These are phyloP conservation scores for Girardinus metallicus DNA, from an alignment of 2,797 vertebrate species.

Conservation along the genomic window DNA sequence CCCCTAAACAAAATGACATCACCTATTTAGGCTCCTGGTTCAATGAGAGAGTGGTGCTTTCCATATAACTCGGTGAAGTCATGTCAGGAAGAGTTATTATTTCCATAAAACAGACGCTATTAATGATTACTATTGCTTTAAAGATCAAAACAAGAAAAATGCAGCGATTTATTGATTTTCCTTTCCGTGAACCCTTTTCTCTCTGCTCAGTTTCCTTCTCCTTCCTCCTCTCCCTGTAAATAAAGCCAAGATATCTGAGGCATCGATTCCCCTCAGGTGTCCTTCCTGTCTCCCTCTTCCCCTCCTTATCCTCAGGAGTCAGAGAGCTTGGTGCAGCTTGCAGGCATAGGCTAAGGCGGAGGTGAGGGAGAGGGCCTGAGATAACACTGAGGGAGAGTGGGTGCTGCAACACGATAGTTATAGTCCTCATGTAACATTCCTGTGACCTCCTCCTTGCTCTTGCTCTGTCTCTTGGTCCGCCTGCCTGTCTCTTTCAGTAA, in stretches of 20 bases:
- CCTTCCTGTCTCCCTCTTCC: slow-evolving; percentile 85
- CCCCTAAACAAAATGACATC: slow-evolving; percentile 59
- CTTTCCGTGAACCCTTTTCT: slow-evolving; percentile 66
- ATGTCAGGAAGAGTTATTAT: slow-evolving; percentile 10
- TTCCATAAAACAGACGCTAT: slow-evolving; percentile 28
- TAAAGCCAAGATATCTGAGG: slow-evolving; percentile 82
- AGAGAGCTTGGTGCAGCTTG: slow-evolving; percentile 71
- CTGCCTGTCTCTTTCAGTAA: slow-evolving; percentile 31
- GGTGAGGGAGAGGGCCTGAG: slow-evolving; percentile 73
- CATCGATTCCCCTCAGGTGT: slow-evolving; percentile 86
- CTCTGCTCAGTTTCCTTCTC: slow-evolving; percentile 38
- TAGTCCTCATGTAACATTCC: slow-evolving; percentile 73
- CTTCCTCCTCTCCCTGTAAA: slow-evolving; percentile 69
- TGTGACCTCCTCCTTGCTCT: slow-evolving; percentile 75
- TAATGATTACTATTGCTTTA: slow-evolving; percentile 50
- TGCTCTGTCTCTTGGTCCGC: slow-evolving; percentile 34
- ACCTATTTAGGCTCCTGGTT: slow-evolving; percentile 49
- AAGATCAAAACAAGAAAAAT: slow-evolving; percentile 67
- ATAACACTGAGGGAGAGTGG: slow-evolving; percentile 82
- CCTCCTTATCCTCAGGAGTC: slow-evolving; percentile 77
- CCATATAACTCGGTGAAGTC: slow-evolving; percentile 61
- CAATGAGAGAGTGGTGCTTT: slow-evolving; percentile 45
- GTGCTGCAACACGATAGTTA: slow-evolving; percentile 81
- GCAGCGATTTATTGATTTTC: slow-evolving; percentile 69
- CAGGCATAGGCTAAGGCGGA: slow-evolving; percentile 65